Evolutionary conservation across 2,888 invertebrate species (phyloP).

Genomic region (Eupithecia centaureata): DNA sequence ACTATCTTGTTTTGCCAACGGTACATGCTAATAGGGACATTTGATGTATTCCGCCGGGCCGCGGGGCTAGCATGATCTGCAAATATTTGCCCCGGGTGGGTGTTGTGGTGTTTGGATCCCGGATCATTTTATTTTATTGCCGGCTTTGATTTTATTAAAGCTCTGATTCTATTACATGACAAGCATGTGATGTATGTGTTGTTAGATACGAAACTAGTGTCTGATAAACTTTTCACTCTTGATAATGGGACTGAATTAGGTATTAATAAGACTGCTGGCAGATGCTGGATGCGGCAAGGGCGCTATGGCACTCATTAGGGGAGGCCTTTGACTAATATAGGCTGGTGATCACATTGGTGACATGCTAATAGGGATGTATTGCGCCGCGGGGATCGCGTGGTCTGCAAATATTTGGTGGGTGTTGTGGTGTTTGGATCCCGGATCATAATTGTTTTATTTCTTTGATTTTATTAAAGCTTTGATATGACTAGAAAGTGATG

Average conservation of each 20-base stretch:
- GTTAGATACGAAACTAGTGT: too few species aligned
- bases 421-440: conserved; percentile 10
- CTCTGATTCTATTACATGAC: not conserved
- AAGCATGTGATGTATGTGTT: not conserved
- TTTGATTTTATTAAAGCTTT: not conserved
- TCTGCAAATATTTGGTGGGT: conserved; percentile 15
- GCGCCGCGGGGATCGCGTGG: not conserved
- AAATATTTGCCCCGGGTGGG: conserved; percentile 12
- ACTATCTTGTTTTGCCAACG: conserved; percentile 4
- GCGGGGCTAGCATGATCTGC: conserved; percentile 4
- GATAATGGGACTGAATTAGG: too few species aligned
- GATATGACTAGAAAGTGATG: not conserved
- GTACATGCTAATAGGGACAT: conserved; percentile 12
- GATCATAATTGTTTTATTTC: not conserved
- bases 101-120: conserved; percentile 10
- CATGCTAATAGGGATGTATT: conserved; percentile 12
- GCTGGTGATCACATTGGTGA: too few species aligned
- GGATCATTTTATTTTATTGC: conserved; percentile 1
- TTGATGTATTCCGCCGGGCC: conserved; percentile 6
- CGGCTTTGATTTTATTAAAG: not conserved
- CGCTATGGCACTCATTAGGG: too few species aligned
- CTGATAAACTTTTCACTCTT: too few species aligned
- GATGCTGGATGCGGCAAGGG: too few species aligned
- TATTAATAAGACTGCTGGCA: too few species aligned
- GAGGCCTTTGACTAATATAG: too few species aligned